phyloP scores from a whole-genome alignment of 2,113 vertebrate genomes.

The Geococcyx californianus region DNA sequence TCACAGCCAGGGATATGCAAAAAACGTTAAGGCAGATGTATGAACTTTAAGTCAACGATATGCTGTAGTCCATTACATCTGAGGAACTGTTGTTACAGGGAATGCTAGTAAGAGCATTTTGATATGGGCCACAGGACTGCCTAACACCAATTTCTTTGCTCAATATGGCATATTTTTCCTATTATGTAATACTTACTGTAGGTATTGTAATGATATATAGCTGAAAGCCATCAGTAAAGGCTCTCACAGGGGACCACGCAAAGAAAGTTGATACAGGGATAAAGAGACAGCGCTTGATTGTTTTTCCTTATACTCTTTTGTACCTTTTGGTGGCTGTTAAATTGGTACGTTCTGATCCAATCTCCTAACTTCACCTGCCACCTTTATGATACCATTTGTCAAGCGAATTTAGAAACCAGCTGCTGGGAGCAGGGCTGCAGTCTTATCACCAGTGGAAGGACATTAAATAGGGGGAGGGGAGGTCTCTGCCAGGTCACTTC shows the following conservation, averaged over 20 bases:
- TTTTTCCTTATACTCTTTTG: slow-evolving; percentile 20
- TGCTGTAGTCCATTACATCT: slow-evolving; percentile 10
- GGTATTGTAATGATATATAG: slow-evolving; percentile 40
- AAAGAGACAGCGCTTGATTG: slow-evolving; percentile 50
- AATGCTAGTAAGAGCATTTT: slow-evolving; percentile 15
- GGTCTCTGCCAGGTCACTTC: not conserved
- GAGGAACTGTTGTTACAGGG: slow-evolving; percentile 34
- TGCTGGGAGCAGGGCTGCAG: not conserved
- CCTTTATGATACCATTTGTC: slow-evolving; percentile 4
- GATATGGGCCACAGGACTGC: slow-evolving; percentile 11
- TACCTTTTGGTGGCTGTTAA: slow-evolving; percentile 14
- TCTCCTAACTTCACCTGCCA: slow-evolving; percentile 1
- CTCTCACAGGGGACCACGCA: not conserved
- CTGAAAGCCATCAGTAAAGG: slow-evolving; percentile 48
- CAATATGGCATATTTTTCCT: slow-evolving; percentile 35
- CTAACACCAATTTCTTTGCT: slow-evolving; percentile 31
- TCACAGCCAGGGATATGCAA: not conserved
- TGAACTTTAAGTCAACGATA: slow-evolving; percentile 15
- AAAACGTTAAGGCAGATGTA: slow-evolving; percentile 48
- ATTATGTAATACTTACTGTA: slow-evolving; percentile 33
- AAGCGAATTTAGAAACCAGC: slow-evolving; percentile 25
- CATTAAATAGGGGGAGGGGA: not conserved
- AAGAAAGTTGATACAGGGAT: slow-evolving; percentile 53
- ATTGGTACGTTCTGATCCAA: not conserved
- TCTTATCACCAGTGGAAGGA: not conserved